Percentiles rank a stretch among this genome's conserved stretches.
Conservation (phyloP, 2,113 vertebrate genomes). For the Lampris incognitus region DNA sequence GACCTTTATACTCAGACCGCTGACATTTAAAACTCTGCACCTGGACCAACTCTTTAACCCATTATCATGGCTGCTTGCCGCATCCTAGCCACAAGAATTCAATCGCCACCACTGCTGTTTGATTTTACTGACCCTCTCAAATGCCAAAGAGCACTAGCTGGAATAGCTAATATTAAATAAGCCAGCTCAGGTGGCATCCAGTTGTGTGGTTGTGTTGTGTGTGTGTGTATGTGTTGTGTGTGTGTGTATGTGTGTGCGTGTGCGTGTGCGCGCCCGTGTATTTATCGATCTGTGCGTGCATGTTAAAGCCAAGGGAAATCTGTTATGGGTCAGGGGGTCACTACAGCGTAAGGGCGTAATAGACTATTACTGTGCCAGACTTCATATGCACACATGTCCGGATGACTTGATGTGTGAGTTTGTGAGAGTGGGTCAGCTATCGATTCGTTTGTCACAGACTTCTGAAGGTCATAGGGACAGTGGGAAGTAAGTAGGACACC, state of each 20-base stretch:
- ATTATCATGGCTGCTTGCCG: constrained; percentile 70
- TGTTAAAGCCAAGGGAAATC: background rate
- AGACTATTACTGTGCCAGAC: background rate
- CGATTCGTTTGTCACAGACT: constrained; percentile 52
- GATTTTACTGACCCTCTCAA: constrained; percentile 24
- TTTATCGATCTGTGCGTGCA: background rate
- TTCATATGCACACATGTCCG: background rate
- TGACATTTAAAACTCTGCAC: constrained; percentile 61
- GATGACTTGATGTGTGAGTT: constrained; percentile 36
- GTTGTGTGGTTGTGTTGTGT: constrained; percentile 1
- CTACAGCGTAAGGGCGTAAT: background rate
- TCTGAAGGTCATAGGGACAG: constrained; percentile 71
- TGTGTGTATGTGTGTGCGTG: background rate
- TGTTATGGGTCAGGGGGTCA: background rate
- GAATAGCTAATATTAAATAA: constrained; percentile 6
- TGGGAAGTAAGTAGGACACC: constrained; percentile 63
- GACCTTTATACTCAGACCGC: constrained; percentile 25
- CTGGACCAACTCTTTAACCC: constrained; percentile 57
- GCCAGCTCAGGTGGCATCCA: constrained; percentile 15
- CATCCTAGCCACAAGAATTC: constrained; percentile 36
- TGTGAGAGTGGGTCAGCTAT: constrained; percentile 49
- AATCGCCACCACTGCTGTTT: constrained; percentile 28
- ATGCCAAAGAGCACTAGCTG: constrained; percentile 45
- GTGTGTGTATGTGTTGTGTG: background rate
- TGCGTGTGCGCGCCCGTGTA: background rate